These are phyloP conservation scores for Crypturellus tataupa DNA, from an alignment of 2,797 vertebrate species.

Conservation along the genomic window DNA sequence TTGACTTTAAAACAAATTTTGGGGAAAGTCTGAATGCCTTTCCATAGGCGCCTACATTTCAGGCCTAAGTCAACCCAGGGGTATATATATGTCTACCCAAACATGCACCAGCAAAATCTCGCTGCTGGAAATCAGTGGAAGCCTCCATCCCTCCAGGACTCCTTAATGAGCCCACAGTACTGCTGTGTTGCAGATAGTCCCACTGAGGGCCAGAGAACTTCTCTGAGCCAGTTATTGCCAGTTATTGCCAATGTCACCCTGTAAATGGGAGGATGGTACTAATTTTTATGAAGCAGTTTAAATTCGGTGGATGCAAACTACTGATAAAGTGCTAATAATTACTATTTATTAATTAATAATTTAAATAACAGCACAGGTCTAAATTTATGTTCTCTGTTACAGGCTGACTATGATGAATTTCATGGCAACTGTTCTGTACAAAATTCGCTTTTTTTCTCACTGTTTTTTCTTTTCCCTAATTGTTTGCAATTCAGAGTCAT, in stretches of 20 bases:
- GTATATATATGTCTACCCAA: neutral
- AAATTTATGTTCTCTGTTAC: neutral
- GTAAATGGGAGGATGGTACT: neutral
- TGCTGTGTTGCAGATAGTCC: neutral
- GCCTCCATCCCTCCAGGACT: neutral
- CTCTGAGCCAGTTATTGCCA: neutral
- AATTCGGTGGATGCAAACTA: conserved; percentile 3
- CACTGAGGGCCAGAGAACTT: neutral
- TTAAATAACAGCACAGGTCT: neutral
- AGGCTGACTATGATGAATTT: neutral
- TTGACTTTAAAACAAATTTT: neutral
- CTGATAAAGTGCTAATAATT: neutral
- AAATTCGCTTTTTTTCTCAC: neutral
- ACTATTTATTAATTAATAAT: neutral
- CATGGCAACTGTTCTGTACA: neutral
- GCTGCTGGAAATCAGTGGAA: neutral
- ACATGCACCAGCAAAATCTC: neutral
- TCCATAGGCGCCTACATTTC: neutral
- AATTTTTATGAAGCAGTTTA: neutral
- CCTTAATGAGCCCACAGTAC: neutral
- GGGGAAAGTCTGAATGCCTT: neutral
- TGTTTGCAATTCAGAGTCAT: neutral
- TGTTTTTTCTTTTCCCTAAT: neutral
- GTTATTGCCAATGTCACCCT: neutral
- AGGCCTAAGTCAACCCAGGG: neutral